phyloP scores from a whole-genome alignment of 1,140 invertebrate species.

The Archivesica marissinica region DNA sequence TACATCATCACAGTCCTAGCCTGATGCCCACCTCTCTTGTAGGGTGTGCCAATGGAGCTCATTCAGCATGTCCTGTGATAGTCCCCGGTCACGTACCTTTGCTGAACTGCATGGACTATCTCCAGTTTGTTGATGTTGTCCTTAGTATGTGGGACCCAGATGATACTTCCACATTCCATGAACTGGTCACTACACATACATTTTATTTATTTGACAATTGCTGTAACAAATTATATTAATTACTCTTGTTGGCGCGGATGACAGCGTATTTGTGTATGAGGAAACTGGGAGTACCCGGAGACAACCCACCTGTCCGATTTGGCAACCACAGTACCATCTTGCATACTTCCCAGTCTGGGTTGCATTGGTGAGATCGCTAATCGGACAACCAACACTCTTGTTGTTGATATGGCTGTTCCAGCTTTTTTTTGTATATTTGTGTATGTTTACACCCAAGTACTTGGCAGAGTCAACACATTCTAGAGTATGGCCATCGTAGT shows the following conservation, averaged over 20 bases:
- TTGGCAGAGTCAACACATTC: conserved; percentile 45
- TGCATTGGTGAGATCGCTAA: not conserved
- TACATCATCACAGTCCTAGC: not conserved
- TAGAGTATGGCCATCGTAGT: conserved; percentile 49
- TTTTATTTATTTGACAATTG: not conserved
- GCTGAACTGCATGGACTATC: conserved; percentile 3
- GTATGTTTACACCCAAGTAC: conserved; percentile 36
- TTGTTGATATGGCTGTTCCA: conserved; percentile 57
- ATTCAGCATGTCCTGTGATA: not conserved
- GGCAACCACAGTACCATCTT: too few relatives aligned
- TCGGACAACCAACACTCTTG: not conserved
- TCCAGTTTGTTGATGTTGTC: conserved; percentile 7
- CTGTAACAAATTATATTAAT: too few relatives aligned
- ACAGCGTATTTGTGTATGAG: too few relatives aligned
- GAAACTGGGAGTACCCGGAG: too few relatives aligned
- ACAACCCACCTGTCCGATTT: too few relatives aligned
- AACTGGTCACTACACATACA: not conserved
- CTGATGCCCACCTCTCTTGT: not conserved
- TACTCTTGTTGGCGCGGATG: too few relatives aligned
- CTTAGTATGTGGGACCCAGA: conserved; percentile 15
- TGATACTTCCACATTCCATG: conserved; percentile 1
- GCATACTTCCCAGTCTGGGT: not conserved
- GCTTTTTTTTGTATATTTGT: conserved; percentile 24
- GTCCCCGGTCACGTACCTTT: not conserved
- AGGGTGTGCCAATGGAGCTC: conserved; percentile 21